Percentiles rank a stretch among this genome's conserved stretches.
Evolutionary conservation across 2,113 vertebrate species (phyloP).

Genomic region (Cinclus mexicanus): DNA sequence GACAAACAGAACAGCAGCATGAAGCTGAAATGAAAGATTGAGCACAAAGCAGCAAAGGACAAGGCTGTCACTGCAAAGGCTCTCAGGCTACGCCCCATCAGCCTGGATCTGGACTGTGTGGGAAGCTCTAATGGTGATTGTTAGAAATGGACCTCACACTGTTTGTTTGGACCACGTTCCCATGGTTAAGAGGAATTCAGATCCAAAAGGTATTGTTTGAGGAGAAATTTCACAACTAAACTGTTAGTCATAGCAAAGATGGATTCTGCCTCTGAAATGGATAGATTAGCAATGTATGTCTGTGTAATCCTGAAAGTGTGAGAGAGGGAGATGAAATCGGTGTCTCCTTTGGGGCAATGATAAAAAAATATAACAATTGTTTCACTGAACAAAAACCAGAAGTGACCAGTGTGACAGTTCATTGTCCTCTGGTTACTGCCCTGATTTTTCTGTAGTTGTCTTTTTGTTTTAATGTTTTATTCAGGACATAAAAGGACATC

Average conservation of each 20-base stretch:
- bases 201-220: neutral
- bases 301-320: neutral
- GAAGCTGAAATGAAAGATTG: neutral
- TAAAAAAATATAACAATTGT: neutral
- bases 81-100: neutral
- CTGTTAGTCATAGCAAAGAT: neutral
- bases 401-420: neutral
- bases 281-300: neutral
- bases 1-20: neutral
- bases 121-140: neutral
- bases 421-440: neutral
- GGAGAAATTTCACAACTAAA: neutral
- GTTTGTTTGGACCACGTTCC: neutral
- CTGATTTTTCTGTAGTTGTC: neutral
- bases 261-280: neutral
- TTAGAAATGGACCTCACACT: neutral
- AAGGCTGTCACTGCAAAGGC: neutral
- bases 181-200: neutral
- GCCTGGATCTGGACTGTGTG: neutral
- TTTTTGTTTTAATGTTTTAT: neutral
- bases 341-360: neutral
- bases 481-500: neutral
- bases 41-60: neutral
- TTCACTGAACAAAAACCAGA: neutral
- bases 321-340: neutral